A percentile compares a stretch with the other conserved stretches of the same genome.
Evolutionary conservation across 2,888 invertebrate genomes (phyloP).

Genomic region (Tetranychus piercei): DNA sequence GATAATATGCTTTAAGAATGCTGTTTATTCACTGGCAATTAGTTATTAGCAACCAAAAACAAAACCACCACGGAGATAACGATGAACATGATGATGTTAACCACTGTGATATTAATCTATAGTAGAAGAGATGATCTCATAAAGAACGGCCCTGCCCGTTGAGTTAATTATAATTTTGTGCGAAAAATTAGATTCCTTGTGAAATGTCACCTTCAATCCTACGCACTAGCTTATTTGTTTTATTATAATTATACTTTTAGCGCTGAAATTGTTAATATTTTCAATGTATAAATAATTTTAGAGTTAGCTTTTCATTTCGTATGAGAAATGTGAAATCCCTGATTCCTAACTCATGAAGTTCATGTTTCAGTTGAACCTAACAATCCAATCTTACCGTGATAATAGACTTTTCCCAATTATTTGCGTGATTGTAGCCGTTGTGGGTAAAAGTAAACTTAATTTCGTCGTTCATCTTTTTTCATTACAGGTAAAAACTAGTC

Average conservation of each 20-base stretch:
- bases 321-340: too few species aligned
- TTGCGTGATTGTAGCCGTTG: neutral
- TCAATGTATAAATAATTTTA: too few species aligned
- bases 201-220: neutral
- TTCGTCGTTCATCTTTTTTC: too few species aligned
- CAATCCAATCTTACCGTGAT: too few species aligned
- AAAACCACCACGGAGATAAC: neutral
- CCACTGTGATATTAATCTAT: neutral
- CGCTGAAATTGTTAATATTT: too few species aligned
- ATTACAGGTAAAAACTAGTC: too few species aligned
- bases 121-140: neutral
- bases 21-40: neutral
- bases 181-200: neutral
- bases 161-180: neutral
- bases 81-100: neutral
- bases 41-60: neutral
- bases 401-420: neutral
- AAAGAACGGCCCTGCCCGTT: neutral
- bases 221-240: neutral
- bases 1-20: neutral
- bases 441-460: neutral
- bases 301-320: too few species aligned
- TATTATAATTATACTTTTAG: neutral
- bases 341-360: too few species aligned
- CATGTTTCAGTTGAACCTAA: too few species aligned